Evolutionary conservation across 2,888 invertebrate genomes (phyloP).

Genomic region (Agrilus biguttatus): DNA sequence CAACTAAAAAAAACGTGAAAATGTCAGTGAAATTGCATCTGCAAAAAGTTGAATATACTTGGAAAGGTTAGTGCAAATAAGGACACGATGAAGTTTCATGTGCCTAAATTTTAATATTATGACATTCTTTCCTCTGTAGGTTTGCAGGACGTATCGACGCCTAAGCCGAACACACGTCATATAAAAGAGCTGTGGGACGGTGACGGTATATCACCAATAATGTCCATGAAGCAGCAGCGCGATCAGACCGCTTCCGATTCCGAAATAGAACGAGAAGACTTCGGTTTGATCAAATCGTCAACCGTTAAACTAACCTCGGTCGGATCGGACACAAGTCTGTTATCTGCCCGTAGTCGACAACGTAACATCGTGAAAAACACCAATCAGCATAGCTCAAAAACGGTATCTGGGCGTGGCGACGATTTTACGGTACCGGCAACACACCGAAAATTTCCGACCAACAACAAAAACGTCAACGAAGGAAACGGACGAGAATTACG

Average conservation of each 20-base stretch:
- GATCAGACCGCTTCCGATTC: constrained; percentile 22
- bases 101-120: background rate
- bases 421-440: no score
- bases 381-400: background rate
- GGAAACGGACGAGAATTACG: no score
- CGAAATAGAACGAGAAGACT: constrained; percentile 24
- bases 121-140: constrained; percentile 12
- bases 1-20: background rate
- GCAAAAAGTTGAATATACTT: no score
- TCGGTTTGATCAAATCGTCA: constrained; percentile 20
- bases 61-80: no score
- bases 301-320: constrained; percentile 14
- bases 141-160: constrained; percentile 28
- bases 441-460: no score
- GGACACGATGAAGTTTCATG: no score
- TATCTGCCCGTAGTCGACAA: constrained; percentile 1
- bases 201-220: constrained; percentile 23
- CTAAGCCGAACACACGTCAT: constrained; percentile 17
- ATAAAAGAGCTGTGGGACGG: constrained; percentile 15
- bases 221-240: constrained; percentile 8
- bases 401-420: background rate
- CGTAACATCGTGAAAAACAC: no score
- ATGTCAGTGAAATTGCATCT: no score
- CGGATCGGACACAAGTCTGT: constrained; percentile 13
- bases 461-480: no score